Evolutionary conservation across 1,140 invertebrate genomes (phyloP).

Genomic region (Drosophila nikananu): DNA sequence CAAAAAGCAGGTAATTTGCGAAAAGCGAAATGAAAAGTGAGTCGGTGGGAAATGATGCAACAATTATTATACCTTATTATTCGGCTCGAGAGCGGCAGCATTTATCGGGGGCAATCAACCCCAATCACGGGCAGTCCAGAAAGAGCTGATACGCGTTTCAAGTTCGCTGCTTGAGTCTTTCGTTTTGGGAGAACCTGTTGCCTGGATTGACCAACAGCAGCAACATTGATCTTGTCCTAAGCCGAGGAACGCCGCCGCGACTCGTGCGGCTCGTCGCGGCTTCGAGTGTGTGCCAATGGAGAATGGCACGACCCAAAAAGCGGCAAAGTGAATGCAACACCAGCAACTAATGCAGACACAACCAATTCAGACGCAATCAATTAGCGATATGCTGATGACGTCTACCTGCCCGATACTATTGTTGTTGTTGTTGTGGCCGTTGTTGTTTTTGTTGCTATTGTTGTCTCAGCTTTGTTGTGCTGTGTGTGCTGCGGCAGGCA

Average conservation of each 20-base stretch:
- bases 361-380: constrained; percentile 69
- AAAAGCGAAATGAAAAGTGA: constrained; percentile 33
- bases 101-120: constrained; percentile 56
- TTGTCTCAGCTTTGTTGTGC: constrained; percentile 8
- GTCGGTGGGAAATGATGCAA: constrained; percentile 53
- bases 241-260: constrained; percentile 25
- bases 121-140: constrained; percentile 47
- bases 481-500: constrained; percentile 54
- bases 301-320: constrained; percentile 75
- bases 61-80: constrained; percentile 28
- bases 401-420: constrained; percentile 16
- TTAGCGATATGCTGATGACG: constrained; percentile 74
- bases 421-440: background rate
- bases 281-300: constrained; percentile 55
- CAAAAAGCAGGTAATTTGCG: constrained; percentile 24
- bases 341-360: constrained; percentile 34
- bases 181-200: constrained; percentile 76
- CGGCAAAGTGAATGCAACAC: constrained; percentile 74
- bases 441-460: constrained; percentile 6
- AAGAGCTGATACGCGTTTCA: constrained; percentile 53
- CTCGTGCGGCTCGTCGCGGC: constrained; percentile 9
- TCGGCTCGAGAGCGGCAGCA: constrained; percentile 21
- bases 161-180: constrained; percentile 79
- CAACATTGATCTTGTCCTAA: constrained; percentile 81
- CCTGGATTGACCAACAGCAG: constrained; percentile 52